Evolutionary conservation across 2,113 vertebrate species (phyloP), one percentile per base, ranked within the genome.

Genomic region (Syngnathus floridae): DNA sequence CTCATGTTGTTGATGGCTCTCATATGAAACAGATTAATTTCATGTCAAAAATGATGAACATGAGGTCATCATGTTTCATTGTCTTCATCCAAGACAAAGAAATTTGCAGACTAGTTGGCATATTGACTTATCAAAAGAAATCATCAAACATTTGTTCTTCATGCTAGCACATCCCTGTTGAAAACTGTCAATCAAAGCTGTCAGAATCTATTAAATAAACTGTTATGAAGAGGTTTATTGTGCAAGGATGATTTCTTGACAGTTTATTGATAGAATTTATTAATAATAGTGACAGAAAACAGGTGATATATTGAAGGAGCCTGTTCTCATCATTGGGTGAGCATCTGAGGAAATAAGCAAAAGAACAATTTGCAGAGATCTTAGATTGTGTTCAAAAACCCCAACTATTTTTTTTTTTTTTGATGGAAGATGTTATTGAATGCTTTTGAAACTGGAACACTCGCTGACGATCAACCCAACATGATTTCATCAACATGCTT

Each of bases 101-200:
- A 31, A 41, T 67, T 41, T 10, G 60, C 60, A 78, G 69, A 79
- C 77, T 56, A 69, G 67, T 64, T 58, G 55, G 19, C 40, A 41
- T 56, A 64, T 67, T 62, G 63, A 71, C 62, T 76, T 38, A 66
- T 70, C 61, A 31, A 11, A 22, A 68, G 4, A 58, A 55, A 69
- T 76, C 73, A 81, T 86, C 84, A 84, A 79, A 79, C 19, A 52
- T 2, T 31, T 35, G 52, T 17, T 49, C 52, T 51, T 26, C 65
- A 59, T 64, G 72, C 62, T 26, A 41, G 63, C 65, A 41, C 69
- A 64, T 40, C 40, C 59, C 16, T 38, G 2, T 59, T 26, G 64
- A 68, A 69, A 68, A 64, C 58, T 77, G 86, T 85, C 84, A 83
- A 56, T 89, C 81, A 84, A 54, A 67, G 65, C 73, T 76, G 76